Conservation (phyloP, 2,797 vertebrate genomes). For the Eidolon dupreanum region DNA sequence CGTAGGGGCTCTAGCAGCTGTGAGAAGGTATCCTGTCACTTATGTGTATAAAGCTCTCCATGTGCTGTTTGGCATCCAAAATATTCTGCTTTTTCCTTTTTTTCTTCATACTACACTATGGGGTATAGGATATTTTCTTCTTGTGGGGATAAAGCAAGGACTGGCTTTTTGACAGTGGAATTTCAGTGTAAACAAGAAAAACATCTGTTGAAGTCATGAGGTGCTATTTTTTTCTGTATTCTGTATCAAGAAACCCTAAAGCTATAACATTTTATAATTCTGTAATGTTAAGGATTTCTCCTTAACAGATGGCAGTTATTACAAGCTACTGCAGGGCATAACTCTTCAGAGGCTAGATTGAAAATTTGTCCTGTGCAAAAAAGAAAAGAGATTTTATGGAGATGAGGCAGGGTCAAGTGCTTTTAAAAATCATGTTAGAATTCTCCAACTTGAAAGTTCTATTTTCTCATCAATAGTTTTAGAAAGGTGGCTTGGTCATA, state of each 20-base stretch:
- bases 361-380: not conserved
- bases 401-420: not conserved
- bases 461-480: slow-evolving; percentile 67
- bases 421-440: slow-evolving; percentile 49
- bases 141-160: slow-evolving; percentile 64
- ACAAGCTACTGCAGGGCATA: slow-evolving; percentile 52
- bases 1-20: slow-evolving; percentile 85
- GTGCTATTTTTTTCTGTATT: slow-evolving; percentile 35
- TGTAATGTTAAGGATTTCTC: slow-evolving; percentile 52
- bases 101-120: slow-evolving; percentile 65
- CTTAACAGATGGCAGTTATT: slow-evolving; percentile 63
- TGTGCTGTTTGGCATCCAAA: slow-evolving; percentile 72
- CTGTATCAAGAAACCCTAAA: slow-evolving; percentile 55
- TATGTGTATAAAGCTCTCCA: slow-evolving; percentile 64
- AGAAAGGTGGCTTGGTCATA: slow-evolving; percentile 62
- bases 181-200: slow-evolving; percentile 70
- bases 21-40: slow-evolving; percentile 82
- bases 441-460: slow-evolving; percentile 9
- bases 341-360: slow-evolving; percentile 23
- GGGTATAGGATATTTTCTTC: slow-evolving; percentile 75
- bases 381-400: slow-evolving; percentile 16
- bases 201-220: slow-evolving; percentile 48
- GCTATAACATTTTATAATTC: slow-evolving; percentile 44
- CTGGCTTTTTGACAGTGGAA: slow-evolving; percentile 60
- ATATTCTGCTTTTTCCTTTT: slow-evolving; percentile 14